Conservation (phyloP, 1,140 invertebrate species). For the Brachystomella parvula region DNA sequence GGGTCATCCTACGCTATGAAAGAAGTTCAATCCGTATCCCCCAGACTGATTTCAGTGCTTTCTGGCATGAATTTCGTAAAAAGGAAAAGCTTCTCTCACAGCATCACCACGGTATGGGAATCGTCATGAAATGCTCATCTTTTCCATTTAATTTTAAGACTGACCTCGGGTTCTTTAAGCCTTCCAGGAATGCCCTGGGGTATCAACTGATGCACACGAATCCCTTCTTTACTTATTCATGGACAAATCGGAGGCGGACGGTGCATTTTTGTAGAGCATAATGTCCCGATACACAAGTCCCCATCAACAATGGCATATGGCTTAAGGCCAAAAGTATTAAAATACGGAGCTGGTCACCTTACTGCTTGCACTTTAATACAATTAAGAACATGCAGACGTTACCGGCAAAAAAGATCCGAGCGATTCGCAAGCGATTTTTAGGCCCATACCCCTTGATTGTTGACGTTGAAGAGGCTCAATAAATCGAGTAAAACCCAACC, state of each 20-base stretch:
- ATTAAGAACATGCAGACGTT: slow-evolving; percentile 23
- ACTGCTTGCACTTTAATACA: slow-evolving; percentile 19
- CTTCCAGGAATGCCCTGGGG: not conserved
- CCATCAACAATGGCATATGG: not conserved
- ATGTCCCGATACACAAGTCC: slow-evolving; percentile 13
- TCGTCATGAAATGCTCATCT: slow-evolving; percentile 20
- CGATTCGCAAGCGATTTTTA: slow-evolving; percentile 9
- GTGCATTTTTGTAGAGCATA: slow-evolving; percentile 19
- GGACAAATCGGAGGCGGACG: not conserved
- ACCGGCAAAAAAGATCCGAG: slow-evolving; percentile 17
- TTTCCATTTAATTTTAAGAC: not conserved
- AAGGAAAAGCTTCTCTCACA: slow-evolving; percentile 17
- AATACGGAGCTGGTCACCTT: slow-evolving; percentile 5
- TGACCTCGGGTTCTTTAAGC: not conserved
- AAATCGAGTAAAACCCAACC: no score
- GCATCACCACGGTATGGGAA: slow-evolving; percentile 14
- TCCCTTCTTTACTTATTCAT: slow-evolving; percentile 8
- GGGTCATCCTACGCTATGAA: no score
- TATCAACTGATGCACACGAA: slow-evolving; percentile 11
- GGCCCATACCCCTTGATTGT: not conserved
- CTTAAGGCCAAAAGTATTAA: slow-evolving; percentile 1
- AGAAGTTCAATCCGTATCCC: no score
- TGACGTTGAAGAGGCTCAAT: no score
- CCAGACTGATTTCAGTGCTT: no score
- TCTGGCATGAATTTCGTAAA: no score